Evolutionary conservation across 2,797 vertebrate genomes (phyloP).

Genomic region (Allobates femoralis): DNA sequence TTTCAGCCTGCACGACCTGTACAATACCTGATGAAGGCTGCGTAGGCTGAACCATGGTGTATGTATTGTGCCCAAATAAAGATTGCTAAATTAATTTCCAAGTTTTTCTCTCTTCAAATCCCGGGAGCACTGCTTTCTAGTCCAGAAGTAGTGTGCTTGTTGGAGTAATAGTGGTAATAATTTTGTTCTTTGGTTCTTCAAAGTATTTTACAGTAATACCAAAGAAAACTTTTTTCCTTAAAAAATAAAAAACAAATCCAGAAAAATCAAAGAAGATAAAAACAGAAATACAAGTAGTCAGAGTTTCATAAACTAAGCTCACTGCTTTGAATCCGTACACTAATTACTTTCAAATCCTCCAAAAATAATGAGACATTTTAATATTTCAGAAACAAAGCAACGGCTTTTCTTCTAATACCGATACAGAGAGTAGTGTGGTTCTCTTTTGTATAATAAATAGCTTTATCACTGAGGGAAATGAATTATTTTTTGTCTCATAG

Average conservation of each 20-base stretch:
- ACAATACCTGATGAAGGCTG: too few species aligned
- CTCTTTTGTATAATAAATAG: slow-evolving; percentile 68
- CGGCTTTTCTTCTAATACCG: slow-evolving; percentile 36
- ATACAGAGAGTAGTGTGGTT: slow-evolving; percentile 46
- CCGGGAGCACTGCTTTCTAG: too few species aligned
- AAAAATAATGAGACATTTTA: slow-evolving; percentile 39
- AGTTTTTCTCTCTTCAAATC: too few species aligned
- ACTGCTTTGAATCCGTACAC: not conserved
- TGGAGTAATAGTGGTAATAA: not conserved
- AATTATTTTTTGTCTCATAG: slow-evolving; percentile 66
- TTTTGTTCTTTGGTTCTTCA: not conserved
- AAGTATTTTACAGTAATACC: not conserved
- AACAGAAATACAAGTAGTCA: not conserved
- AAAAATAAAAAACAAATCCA: too few species aligned
- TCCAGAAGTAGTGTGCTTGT: too few species aligned
- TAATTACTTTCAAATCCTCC: slow-evolving; percentile 43
- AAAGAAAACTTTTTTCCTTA: not conserved
- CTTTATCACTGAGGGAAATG: slow-evolving; percentile 68
- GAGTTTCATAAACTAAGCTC: not conserved
- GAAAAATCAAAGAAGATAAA: not conserved
- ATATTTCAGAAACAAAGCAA: slow-evolving; percentile 28
- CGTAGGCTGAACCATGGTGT: too few species aligned
- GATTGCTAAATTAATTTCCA: too few species aligned
- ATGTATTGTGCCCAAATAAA: too few species aligned
- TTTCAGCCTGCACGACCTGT: too few species aligned